Conservation (phyloP, 2,797 vertebrate species). For the Manis javanica region DNA sequence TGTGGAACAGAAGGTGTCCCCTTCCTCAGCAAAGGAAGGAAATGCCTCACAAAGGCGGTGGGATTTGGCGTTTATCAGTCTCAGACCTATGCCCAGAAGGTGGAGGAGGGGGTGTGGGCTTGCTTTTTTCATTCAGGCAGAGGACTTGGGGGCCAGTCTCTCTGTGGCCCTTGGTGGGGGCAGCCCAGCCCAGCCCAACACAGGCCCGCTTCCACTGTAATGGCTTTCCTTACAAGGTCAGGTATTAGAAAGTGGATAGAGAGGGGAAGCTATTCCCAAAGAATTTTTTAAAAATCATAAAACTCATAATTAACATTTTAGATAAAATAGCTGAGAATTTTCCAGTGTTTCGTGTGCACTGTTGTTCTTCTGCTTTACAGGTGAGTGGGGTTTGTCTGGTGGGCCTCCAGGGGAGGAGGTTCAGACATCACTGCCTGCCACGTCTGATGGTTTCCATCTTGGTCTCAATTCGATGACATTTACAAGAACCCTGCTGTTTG, state of each 20-base stretch:
- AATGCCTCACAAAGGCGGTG: background rate
- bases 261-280: background rate
- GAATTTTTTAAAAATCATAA: background rate
- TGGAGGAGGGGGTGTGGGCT: background rate
- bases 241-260: background rate
- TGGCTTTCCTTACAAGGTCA: background rate
- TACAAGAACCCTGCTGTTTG: background rate
- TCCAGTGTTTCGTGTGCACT: accelerated
- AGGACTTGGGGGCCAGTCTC: background rate
- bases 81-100: background rate
- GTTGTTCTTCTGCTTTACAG: background rate
- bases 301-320: background rate
- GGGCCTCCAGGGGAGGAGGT: background rate
- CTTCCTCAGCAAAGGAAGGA: background rate
- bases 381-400: background rate
- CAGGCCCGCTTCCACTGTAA: background rate
- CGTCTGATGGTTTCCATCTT: background rate
- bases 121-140: background rate
- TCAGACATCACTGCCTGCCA: background rate
- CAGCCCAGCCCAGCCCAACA: no score
- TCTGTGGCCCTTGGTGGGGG: background rate
- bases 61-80: background rate
- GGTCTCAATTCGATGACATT: background rate
- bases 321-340: background rate
- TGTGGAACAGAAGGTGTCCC: background rate